Evolutionary conservation across 2,113 vertebrate species (phyloP), one percentile per base, ranked within the genome.

Genomic region (Pterophyllum scalare): DNA sequence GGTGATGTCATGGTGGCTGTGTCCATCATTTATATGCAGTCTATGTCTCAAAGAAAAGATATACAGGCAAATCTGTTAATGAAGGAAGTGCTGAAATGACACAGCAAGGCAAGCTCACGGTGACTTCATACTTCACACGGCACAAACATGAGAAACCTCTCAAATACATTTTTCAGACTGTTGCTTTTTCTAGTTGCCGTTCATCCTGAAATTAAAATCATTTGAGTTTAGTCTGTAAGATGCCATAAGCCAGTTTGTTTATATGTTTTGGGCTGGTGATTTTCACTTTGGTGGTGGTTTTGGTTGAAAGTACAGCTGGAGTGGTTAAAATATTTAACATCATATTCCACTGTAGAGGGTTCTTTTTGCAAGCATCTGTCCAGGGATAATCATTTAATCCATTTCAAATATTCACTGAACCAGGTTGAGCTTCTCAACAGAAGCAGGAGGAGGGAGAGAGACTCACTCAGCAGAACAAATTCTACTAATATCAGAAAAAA

Each of bases 381-480:
- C 77, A 20, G 61, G 77, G 83, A 91, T 87, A 84, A 90, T 87
- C 86, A 84, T 88, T 91, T 86, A 88, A 91, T 91, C 90, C 79
- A 86, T 89, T 89, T 91, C 75, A 87, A 83, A 90, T 80, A 86
- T 83, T 90, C 81, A 82, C 60, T 80, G 85, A 87, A 88, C 79
- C 89, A 88, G 86, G 90, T 87, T 89, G 59, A 59, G 61, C 90
- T 91, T 91, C 81, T 81, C 56, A 17, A 67, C 84, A 91, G 83
- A 77, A 33, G 80, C 70, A 67, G 56, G 46, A 85, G 72, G 26
- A 19, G 61, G 17, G 22, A 31, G 75, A 72, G 49, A 74, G 58
- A 72, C 80, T 87, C 82, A 58, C 52, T 90, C 89, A 82, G 92
- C 90, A 89, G 89, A 92, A 94, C 92, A 88, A 91, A 94, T 93